Conservation (phyloP, 2,888 invertebrate species). For the Acanthosoma haemorrhoidale region DNA sequence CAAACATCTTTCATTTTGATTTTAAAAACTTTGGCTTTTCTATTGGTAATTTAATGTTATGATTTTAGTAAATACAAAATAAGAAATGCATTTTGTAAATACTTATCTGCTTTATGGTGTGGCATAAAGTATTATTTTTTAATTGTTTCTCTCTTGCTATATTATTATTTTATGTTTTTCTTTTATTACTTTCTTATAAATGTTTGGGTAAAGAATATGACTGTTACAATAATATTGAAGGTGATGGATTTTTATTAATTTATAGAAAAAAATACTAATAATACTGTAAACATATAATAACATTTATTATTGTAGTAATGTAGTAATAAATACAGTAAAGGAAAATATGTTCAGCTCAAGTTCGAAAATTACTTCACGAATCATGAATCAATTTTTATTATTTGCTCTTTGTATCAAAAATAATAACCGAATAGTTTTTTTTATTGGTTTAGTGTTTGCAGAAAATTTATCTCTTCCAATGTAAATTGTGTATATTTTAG, state of each 20-base stretch:
- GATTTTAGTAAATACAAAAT: background rate
- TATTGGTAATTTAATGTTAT: background rate
- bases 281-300: no score
- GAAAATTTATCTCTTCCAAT: no score
- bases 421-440: no score
- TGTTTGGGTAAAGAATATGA: background rate
- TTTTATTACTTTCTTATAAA: background rate
- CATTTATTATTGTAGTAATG: no score
- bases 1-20: background rate
- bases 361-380: no score
- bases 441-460: no score
- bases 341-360: no score
- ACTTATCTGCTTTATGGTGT: constrained; percentile 1
- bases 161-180: background rate
- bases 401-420: no score
- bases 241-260: background rate
- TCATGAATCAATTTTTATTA: no score
- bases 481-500: no score
- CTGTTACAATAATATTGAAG: background rate
- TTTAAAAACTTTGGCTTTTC: background rate
- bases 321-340: no score
- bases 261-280: background rate
- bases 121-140: background rate
- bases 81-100: constrained; percentile 11
- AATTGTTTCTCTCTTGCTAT: background rate